Evolutionary conservation across 2,888 invertebrate species (phyloP).

Genomic region (Phortica magna): DNA sequence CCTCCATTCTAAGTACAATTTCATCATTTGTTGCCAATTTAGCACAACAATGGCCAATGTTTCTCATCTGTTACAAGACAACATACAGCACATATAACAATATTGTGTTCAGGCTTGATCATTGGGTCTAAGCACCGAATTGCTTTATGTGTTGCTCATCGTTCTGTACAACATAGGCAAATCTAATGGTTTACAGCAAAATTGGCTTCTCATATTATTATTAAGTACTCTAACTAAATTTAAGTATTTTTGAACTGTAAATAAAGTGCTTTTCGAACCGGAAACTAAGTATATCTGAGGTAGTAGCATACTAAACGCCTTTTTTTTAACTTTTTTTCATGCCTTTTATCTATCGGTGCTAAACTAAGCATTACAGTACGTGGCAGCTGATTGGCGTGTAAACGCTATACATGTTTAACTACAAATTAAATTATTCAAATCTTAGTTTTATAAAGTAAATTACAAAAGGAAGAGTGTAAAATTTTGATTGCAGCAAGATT

Average conservation of each 20-base stretch:
- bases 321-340: not conserved
- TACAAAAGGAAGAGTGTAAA: constrained; percentile 6
- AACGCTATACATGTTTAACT: not conserved
- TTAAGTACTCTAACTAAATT: not conserved
- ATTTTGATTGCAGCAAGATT: constrained; percentile 2
- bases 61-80: no score
- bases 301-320: constrained; percentile 37
- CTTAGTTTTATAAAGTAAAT: not conserved
- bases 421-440: not conserved
- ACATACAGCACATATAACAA: no score
- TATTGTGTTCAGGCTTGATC: no score
- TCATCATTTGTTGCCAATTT: no score
- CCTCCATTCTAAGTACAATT: no score
- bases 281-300: constrained; percentile 42
- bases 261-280: constrained; percentile 20
- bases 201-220: not conserved
- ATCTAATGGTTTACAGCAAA: no score
- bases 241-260: constrained; percentile 14
- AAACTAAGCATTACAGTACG: not conserved
- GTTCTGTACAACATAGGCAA: no score
- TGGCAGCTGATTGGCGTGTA: not conserved
- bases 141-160: no score
- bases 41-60: no score
- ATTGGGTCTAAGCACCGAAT: no score
- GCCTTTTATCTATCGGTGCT: not conserved